A percentile compares a stretch with the other conserved stretches of the same genome.
Conservation (phyloP, 2,888 invertebrate genomes). For the Drosophila robusta region DNA sequence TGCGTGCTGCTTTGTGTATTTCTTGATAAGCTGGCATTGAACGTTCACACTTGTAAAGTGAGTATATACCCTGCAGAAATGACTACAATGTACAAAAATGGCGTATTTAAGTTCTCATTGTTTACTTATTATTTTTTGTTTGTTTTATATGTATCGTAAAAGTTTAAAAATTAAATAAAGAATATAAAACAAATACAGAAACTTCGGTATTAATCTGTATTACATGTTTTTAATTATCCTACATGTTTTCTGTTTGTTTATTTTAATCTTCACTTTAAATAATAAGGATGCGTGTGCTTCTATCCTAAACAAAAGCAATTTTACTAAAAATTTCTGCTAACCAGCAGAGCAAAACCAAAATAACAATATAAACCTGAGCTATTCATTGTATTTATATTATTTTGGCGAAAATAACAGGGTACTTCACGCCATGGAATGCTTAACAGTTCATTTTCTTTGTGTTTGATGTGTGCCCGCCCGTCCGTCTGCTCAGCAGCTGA, state of each 20-base stretch:
- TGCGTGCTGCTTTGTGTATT: conserved; percentile 36
- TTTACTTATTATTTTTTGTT: too few species aligned
- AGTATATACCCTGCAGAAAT: conserved; percentile 26
- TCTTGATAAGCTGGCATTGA: conserved; percentile 58
- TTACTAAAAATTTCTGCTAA: too few species aligned
- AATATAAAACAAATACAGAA: neutral
- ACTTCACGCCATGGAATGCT: neutral
- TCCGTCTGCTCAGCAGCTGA: conserved; percentile 61
- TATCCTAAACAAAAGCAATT: too few species aligned
- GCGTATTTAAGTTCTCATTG: neutral
- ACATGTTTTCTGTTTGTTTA: too few species aligned
- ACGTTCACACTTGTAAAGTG: conserved; percentile 20
- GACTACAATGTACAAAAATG: neutral
- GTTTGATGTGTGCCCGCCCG: neutral
- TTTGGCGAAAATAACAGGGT: conserved; percentile 9
- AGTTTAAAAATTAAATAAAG: too few species aligned
- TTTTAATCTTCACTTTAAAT: too few species aligned
- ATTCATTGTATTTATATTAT: neutral
- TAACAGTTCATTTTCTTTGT: conserved; percentile 3
- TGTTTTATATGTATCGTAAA: too few species aligned
- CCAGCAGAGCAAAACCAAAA: too few species aligned
- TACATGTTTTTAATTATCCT: too few species aligned
- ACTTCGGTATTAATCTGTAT: neutral
- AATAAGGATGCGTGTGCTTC: too few species aligned
- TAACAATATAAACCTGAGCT: too few species aligned